Base-by-base conservation (phyloP, 2,113 vertebrate genomes). In the Tragelaphus imberbis region DNA sequence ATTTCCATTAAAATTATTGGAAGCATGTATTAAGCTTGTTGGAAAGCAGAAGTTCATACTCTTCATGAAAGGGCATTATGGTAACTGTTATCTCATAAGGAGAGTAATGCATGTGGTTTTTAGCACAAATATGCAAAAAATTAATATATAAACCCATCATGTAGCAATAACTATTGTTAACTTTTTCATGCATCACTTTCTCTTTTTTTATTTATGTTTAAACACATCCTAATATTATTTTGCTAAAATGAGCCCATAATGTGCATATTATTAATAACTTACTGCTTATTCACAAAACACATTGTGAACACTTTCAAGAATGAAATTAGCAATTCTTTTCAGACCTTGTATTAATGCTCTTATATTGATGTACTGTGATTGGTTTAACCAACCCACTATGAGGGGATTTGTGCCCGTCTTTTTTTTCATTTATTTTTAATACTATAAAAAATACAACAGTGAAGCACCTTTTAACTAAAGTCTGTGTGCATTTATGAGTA, bases 1-100 rank as follows among this genome's bases (percentile, higher is more conserved):
- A 51, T 81, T 97, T 96, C 91, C 53, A 94, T 75, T 90, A 92
- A 88, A 81, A 61, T 51, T 4, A 51, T 86, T 14, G 95, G n/a
- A 82, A 84, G 25, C 49, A 56, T 94, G 84, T 40, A 82, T 3
- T 44, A 82, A 79, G 55, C 5, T 77, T 87, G n/a, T 86, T 82
- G 86, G 77, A 47, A 79, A 81, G 71, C 27, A 71, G 6, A 6
- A 84, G 6, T 51, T 89, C 59, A 61, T 16, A 40, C 0, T 49
- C 13, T 21, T 55, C 53, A 9, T 19, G 15, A 8, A 63, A 85
- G 21, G 25, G 49, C 1, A 33, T 36, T 92, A 47, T 19, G 7
- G 40, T 65, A 15, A 36, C 77, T 90, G 2, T n/a, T 47, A 95
- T 89, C 16, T 88, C 56, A 36, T 27, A 71, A 47, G 55, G 19